Evolutionary conservation across 2,113 vertebrate genomes (phyloP), one percentile per base, ranked within the genome.

Genomic region (Forbesichthys agassizii): DNA sequence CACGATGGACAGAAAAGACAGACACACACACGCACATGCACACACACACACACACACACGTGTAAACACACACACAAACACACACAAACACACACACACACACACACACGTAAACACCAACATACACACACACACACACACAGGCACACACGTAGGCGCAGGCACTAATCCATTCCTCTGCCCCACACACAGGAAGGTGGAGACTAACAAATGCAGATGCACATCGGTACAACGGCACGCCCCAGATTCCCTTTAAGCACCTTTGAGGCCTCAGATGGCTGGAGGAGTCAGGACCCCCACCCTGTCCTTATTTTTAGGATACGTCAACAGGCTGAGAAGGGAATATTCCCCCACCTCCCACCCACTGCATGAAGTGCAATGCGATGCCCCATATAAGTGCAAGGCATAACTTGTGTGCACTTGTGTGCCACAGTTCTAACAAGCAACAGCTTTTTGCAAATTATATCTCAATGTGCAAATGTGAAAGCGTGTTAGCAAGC

Each of bases 311-410:
- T 27, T 57, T 75, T 78, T 80, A 55, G 66, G 71, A 66, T 63
- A 63, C 61, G 69, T 79, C 73, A 75, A 54, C 59, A 73, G 68
- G 33, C 5, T 9, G 64, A 5, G 48, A 57, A 80, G 68, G 16
- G 67, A 84, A 56, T 66, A 60, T 61, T 62, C 67, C 52, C 36
- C 52, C 12, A 64, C 20, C 48, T 3, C 48, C n/a, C 74, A 74
- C 81, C 74, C 73, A 54, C 75, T 55, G 33, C 20, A 66, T 65
- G 77, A 65, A 1, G 12, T 70, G 70, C 55, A 73, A 63, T 20
- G 4, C 74, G 67, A 47, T 36, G 56, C 84, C 83, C 77, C 78
- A 74, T 71, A 72, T 67, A 64, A 75, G 68, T 77, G 71, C 77
- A 73, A 76, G 64, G 70, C 68, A 74, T 71, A 84, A 68, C 65